Base-by-base conservation (phyloP, 2,113 vertebrate genomes). In the Elaphurus davidianus region DNA sequence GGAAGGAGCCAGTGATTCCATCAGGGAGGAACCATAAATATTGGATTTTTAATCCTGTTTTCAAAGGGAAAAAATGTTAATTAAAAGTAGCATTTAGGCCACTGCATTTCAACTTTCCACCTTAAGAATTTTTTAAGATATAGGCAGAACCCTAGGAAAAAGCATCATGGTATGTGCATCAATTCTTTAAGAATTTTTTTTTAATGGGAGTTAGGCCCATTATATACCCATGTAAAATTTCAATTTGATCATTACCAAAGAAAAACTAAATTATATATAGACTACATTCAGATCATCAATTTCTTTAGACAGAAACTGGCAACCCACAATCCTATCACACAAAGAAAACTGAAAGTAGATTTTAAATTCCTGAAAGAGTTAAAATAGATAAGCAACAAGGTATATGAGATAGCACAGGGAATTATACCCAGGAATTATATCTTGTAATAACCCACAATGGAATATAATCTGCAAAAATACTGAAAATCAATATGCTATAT, bases 211-310 rank as follows among this genome's bases (percentile, higher is more conserved):
- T 28, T 95, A 91, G n/a, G 8, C 17, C 54, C 67, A 96, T 91
- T 76, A 88, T 96, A 97, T 81, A 93, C 14, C 36, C 60, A 67
- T 30, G 52, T 89, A 87, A 94, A 93, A 88, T 85, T 87, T 93
- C 91, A 78, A 81, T 33, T 78, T 95, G 43, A 45, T 83, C 60
- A 95, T 81, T 52, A 93, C 13, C 43, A 85, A 88, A 30, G 76
- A 67, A 97, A 98, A 91, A 95, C 57, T 89, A 92, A 96, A 90
- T 93, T 84, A 90, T 60, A 96, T 25, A 94, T 33, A 84, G 5
- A 43, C 79, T 93, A 96, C 45, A 95, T 10, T 93, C 60, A 74
- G 40, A 84, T 36, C 23, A 97, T 78, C 74, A 81, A 87, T 54
- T 96, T 96, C 43, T 95, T 97, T 85, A 94, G 40, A 25, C 87